phyloP scores from a whole-genome alignment of 2,888 invertebrate genomes.

The Odontocolon sp. region DNA sequence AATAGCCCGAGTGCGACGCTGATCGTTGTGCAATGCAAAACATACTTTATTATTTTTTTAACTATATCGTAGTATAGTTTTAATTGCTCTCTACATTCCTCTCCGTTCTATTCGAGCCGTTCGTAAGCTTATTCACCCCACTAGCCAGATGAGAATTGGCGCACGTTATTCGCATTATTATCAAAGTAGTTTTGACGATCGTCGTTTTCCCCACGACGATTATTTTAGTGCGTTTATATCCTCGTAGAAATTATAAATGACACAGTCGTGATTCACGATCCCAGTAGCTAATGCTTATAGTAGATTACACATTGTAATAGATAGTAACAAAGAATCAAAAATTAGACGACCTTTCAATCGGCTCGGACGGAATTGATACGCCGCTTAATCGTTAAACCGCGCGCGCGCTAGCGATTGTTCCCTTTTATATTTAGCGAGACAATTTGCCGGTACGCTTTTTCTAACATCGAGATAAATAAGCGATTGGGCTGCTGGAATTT shows the following conservation, averaged over 20 bases:
- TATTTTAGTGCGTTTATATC: neutral
- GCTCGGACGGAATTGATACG: neutral
- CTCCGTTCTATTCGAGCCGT: constrained; percentile 31
- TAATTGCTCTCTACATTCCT: constrained; percentile 39
- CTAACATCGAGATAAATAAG: neutral
- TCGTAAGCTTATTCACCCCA: constrained; percentile 52
- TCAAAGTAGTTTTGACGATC: neutral
- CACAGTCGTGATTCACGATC: neutral
- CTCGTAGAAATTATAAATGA: neutral
- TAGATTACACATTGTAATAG: neutral
- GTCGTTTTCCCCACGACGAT: neutral
- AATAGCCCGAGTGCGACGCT: constrained; percentile 1
- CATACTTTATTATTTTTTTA: neutral
- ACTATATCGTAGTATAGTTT: neutral
- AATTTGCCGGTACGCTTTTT: neutral
- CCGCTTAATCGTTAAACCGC: neutral
- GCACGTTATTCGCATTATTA: constrained; percentile 8
- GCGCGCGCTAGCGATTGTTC: neutral
- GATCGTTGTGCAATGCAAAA: neutral
- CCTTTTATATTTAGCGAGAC: neutral
- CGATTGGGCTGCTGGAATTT: constrained; percentile 11
- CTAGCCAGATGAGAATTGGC: constrained; percentile 11
- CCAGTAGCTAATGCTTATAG: neutral
- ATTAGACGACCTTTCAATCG: neutral
- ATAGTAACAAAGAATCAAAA: neutral